These are phyloP conservation scores for Phoenoteleia sp. DNA, from an alignment of 2,888 invertebrate genomes.

Conservation along the genomic window DNA sequence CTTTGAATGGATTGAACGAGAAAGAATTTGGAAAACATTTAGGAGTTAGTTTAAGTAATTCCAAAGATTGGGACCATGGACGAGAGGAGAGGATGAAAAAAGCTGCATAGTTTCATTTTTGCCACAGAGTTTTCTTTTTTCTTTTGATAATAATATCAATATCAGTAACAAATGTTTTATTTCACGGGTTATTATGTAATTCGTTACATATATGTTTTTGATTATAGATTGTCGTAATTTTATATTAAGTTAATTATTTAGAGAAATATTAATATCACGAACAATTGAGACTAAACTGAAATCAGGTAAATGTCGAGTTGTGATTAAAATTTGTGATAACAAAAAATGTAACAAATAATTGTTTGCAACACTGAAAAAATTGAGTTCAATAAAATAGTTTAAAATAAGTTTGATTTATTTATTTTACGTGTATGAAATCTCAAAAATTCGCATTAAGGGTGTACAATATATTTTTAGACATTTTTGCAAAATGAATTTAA, in stretches of 20 bases:
- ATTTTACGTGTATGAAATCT: neutral
- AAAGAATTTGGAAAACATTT: constrained; percentile 40
- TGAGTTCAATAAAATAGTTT: neutral
- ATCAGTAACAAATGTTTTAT: neutral
- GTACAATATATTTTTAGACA: neutral
- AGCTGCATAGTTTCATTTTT: neutral
- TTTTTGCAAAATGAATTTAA: neutral
- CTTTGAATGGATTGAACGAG: constrained; percentile 7
- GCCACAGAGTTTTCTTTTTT: neutral
- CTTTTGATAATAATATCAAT: neutral
- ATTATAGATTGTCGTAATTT: neutral
- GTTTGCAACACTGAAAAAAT: neutral
- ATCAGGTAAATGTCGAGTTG: neutral
- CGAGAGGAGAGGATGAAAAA: neutral
- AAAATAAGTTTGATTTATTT: neutral
- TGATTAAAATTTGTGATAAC: neutral
- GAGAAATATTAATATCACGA: neutral
- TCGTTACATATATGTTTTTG: neutral
- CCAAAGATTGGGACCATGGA: constrained; percentile 39
- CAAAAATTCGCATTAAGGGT: neutral
- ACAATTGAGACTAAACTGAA: neutral
- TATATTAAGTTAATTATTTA: neutral
- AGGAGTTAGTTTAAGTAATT: constrained; percentile 20
- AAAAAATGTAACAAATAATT: neutral
- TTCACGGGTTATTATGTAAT: neutral